Base-by-base conservation (phyloP, 2,888 invertebrate genomes). In the Druceiella hillmani region DNA sequence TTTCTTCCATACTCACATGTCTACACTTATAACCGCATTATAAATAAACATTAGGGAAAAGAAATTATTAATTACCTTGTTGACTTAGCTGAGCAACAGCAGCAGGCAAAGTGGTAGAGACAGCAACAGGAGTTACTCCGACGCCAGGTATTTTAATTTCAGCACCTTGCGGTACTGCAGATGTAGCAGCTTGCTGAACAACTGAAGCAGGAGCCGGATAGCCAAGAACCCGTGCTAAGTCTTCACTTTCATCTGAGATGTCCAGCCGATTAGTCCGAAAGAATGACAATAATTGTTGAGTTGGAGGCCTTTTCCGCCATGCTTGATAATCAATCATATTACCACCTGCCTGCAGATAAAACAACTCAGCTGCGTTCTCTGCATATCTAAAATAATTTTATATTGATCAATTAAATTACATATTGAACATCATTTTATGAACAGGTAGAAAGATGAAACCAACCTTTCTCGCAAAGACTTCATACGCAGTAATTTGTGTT, bases 281-380 rank as follows among this genome's bases (percentile, higher is more conserved):
- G 61, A 87, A 89, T 36, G 81, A 76, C 43, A 83, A 58, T 56
- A 87, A 82, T 59, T 83, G 82, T 42, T 83, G 78, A 48, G 81
- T 78, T 40, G 86, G 79, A 47, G 88, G 83, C 52, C 84, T 75
- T 62, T 88, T 89, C 51, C 84, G 82, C 86, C 90, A 93, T 50
- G 78, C 72, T 51, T 79, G 79, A 64, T 84, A 88, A 61, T 94
- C 93, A 79, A 90, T 82, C 74, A 92, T 80, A 66, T 89, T 88
- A 46, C 89, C 88, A 51, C 86, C 86, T 53, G 79, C 80, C 67
- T 89, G 87, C 53, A 93, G 77, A 66, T 87, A 92, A 72, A 83
- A 93, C 55, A 87, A 73, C 70, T 93, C 92, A 52, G 86, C 79
- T 52, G 83, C 77, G 66, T 83, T 81, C 59, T 88, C 87, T 51